These are phyloP conservation scores for Anser cygnoides DNA, from an alignment of 2,113 vertebrate genomes.

Conservation along the genomic window DNA sequence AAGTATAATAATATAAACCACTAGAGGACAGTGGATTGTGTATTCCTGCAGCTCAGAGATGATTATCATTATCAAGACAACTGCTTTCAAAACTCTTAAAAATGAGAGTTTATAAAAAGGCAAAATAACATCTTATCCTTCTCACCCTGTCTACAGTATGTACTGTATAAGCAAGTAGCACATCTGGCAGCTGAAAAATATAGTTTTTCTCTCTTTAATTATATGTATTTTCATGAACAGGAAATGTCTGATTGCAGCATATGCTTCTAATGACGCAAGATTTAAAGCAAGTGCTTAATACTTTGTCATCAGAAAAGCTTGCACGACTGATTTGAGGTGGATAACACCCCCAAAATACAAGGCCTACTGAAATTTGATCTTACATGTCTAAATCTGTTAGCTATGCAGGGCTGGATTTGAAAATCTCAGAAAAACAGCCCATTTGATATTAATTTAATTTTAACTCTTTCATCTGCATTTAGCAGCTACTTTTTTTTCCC, in stretches of 20 bases:
- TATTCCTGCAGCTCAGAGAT: not conserved
- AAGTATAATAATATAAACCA: not conserved
- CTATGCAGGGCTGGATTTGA: not conserved
- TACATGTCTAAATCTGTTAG: not conserved
- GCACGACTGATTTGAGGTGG: not conserved
- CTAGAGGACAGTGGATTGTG: not conserved
- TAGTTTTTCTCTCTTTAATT: slow-evolving; percentile 40
- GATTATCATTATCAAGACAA: not conserved
- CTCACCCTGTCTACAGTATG: not conserved
- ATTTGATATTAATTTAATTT: not conserved
- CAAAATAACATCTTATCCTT: not conserved
- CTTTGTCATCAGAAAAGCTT: slow-evolving; percentile 31
- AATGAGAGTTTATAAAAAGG: not conserved
- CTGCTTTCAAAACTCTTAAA: slow-evolving; percentile 10
- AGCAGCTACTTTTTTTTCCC: not conserved
- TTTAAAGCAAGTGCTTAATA: slow-evolving; percentile 22
- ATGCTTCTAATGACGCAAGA: not conserved
- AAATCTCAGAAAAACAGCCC: not conserved
- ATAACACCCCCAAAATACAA: not conserved
- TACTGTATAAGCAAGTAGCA: slow-evolving; percentile 40
- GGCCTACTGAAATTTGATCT: not conserved
- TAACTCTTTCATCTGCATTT: not conserved
- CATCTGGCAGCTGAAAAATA: slow-evolving; percentile 65
- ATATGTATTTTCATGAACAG: slow-evolving; percentile 46
- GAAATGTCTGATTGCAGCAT: slow-evolving; percentile 56